Evolutionary conservation across 2,888 invertebrate species (phyloP), one percentile per base, ranked within the genome.

Genomic region (Cheilosia pagana): DNA sequence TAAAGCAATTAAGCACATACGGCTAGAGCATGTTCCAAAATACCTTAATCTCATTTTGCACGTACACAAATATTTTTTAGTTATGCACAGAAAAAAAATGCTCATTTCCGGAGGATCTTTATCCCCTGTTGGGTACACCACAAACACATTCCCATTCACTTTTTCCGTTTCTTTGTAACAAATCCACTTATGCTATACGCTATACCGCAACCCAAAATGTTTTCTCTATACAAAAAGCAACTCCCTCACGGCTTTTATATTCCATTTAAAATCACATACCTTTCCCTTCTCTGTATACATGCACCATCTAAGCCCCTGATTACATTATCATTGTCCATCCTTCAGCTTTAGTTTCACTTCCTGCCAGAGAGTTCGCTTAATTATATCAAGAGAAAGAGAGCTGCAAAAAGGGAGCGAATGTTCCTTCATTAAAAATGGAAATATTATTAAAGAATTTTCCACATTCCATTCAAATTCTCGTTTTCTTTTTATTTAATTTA

Each of bases 371-470:
- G 53, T 28, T 45, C n/a, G 43, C 21, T 63, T 78, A 63, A 65
- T 78, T 65, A 63, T 71, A 31, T 39, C 50, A 23, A 52, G n/a
- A 50, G 23, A 21, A 7, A 50, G 5, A 41, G 12, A 53, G 10
- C 5, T 28, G 35, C 16, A 14, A 48, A 57, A 50, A 74, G 28
- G 39, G 21, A 31, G 55, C 10, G 31, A 65, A 68, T 67, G 67
- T 25, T 16, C 45, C 31, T 81, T 81, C 85, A 81, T 81, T 85
- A 76, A 65, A 85, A 75, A 81, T 85, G 75, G 67, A 85, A 81
- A 81, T 85, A 28, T 25, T 28, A 48, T 76, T 81, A 68, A 85
- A 60, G 55, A 41, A 63, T 63, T 70, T 70, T 63, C 62, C 21
- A 72, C 45, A 39, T 53, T 50, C 60, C 75, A 75, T 59, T 70